phyloP scores from a whole-genome alignment of 1,140 invertebrate species.

The Anastrepha ludens region DNA sequence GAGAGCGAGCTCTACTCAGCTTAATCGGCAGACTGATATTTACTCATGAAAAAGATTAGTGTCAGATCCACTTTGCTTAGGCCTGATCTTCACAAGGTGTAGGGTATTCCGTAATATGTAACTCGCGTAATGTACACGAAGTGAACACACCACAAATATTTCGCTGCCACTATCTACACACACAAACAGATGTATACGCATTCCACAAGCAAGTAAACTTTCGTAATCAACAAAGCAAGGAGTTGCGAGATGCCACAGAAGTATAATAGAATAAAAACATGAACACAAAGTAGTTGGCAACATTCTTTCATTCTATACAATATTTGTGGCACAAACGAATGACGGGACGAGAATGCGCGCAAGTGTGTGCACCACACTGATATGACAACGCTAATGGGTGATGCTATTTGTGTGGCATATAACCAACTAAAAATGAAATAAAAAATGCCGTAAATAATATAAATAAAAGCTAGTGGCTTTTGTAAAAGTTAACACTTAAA shows the following conservation, averaged over 20 bases:
- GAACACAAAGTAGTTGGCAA: background rate
- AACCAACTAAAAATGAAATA: constrained; percentile 5
- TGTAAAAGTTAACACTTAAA: background rate
- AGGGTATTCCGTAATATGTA: too few species aligned
- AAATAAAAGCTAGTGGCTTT: too few species aligned
- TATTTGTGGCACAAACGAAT: background rate
- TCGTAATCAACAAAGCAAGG: background rate
- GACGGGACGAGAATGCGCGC: background rate
- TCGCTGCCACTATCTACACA: too few species aligned
- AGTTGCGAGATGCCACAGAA: background rate
- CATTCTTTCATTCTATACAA: background rate
- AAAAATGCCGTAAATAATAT: background rate
- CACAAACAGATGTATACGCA: too few species aligned
- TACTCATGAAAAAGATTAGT: too few species aligned
- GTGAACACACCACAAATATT: too few species aligned
- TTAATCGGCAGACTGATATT: too few species aligned
- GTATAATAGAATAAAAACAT: background rate
- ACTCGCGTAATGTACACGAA: too few species aligned
- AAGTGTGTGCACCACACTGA: background rate
- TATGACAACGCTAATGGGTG: background rate
- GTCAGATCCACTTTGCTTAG: too few species aligned
- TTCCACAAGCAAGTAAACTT: background rate
- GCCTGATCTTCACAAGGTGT: too few species aligned
- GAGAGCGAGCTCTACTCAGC: too few species aligned
- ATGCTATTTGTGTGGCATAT: constrained; percentile 9